Evolutionary conservation across 35 echinoderm and acorn worm species (phyloP).

Genomic region (Hemicentrotus pulcherrimus): DNA sequence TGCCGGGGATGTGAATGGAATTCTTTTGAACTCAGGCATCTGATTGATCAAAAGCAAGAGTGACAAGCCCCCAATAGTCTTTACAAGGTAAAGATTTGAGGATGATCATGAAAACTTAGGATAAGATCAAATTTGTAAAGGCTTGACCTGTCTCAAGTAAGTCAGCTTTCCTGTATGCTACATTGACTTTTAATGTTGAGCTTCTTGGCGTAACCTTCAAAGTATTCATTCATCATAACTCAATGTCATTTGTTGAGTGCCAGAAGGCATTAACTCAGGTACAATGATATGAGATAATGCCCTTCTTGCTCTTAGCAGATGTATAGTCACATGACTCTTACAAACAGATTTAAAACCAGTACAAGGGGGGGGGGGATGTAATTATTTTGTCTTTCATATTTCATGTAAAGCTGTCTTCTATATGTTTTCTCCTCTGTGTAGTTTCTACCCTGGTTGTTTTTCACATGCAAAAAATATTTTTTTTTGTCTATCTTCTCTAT

Average conservation of each 20-base stretch:
- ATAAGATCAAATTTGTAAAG: not conserved
- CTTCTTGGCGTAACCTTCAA: not conserved
- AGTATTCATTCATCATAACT: not conserved
- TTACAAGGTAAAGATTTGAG: not conserved
- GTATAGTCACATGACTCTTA: too few relatives aligned
- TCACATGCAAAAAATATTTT: too few relatives aligned
- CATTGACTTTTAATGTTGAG: not conserved
- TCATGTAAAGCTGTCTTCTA: not conserved
- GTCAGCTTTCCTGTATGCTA: not conserved
- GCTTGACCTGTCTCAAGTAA: not conserved
- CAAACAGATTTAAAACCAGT: not conserved
- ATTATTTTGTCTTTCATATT: not conserved
- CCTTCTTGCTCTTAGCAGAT: too few relatives aligned
- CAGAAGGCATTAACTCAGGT: too few relatives aligned
- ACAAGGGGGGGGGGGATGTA: too few relatives aligned
- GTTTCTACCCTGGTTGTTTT: too few relatives aligned
- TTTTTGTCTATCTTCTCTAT: too few relatives aligned
- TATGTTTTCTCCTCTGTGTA: too few relatives aligned
- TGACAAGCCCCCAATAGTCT: not conserved
- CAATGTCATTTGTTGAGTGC: too few relatives aligned
- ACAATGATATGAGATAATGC: too few relatives aligned
- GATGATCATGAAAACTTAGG: not conserved
- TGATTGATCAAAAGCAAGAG: not conserved
- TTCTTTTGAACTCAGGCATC: conserved; percentile 10
- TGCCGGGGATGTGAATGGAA: not conserved